Percentiles rank a stretch among this genome's conserved stretches.
These are phyloP conservation scores for Linepithema humile DNA, from an alignment of 1,140 invertebrate genomes.

Conservation along the genomic window DNA sequence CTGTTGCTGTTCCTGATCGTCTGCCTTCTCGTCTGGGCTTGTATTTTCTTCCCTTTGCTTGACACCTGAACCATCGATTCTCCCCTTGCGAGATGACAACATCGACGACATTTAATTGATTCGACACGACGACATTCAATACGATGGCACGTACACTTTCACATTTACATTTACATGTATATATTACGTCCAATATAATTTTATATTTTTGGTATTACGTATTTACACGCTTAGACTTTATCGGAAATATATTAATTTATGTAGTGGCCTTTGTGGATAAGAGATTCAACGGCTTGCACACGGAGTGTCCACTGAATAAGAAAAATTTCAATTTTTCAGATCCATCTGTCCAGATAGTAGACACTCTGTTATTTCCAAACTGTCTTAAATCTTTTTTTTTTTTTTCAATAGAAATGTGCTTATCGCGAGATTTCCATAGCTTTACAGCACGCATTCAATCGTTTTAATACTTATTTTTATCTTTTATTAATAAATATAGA, in stretches of 20 bases:
- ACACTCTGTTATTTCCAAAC: conserved; percentile 6
- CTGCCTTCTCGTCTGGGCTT: conserved; percentile 79
- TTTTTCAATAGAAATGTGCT: background rate
- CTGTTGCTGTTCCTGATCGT: conserved; percentile 75
- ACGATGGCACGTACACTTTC: conserved; percentile 19
- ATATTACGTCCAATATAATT: conserved; percentile 38
- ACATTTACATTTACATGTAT: conserved; percentile 33
- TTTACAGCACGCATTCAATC: background rate
- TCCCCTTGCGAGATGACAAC: background rate
- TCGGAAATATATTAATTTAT: conserved; percentile 45
- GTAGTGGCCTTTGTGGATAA: conserved; percentile 1
- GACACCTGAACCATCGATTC: background rate
- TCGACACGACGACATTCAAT: conserved; percentile 33
- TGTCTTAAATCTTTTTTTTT: background rate
- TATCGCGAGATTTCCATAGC: background rate
- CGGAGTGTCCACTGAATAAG: no score
- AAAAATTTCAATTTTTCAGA: no score
- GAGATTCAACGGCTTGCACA: background rate
- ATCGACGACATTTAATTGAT: conserved; percentile 9
- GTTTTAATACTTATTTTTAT: background rate
- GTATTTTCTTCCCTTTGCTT: conserved; percentile 80
- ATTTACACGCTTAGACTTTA: conserved; percentile 33
- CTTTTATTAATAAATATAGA: background rate
- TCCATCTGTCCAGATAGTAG: no score
- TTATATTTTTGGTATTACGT: conserved; percentile 56